Evolutionary conservation across 2,888 invertebrate species (phyloP).

Genomic region (Callyntrura guangdongensis): DNA sequence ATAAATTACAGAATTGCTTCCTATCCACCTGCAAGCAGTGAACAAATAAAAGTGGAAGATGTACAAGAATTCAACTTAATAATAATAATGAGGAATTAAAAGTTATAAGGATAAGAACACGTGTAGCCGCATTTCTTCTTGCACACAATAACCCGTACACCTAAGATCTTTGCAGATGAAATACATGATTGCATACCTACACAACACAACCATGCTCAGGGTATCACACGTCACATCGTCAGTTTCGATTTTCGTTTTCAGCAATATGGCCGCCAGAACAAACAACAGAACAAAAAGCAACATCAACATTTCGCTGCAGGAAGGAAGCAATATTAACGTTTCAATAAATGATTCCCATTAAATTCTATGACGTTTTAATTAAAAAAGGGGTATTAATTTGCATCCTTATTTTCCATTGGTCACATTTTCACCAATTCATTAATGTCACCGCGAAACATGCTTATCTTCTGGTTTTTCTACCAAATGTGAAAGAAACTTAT

Average conservation of each 20-base stretch:
- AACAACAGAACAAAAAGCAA: background rate
- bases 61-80: background rate
- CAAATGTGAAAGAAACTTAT: background rate
- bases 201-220: background rate
- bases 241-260: background rate
- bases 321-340: constrained; percentile 39
- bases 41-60: background rate
- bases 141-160: background rate
- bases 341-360: constrained; percentile 13
- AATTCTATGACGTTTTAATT: constrained; percentile 25
- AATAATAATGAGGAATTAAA: constrained; percentile 26
- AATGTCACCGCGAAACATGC: background rate
- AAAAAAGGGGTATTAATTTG: constrained; percentile 19
- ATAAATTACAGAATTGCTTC: constrained; percentile 30
- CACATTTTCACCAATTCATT: background rate
- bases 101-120: constrained; percentile 42
- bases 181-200: background rate
- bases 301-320: constrained; percentile 16
- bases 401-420: background rate
- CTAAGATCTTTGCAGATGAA: background rate
- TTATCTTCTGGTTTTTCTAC: background rate
- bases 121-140: constrained; percentile 41
- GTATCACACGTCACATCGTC: background rate
- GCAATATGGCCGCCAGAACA: background rate
- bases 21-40: background rate